Percentiles rank a stretch among this genome's conserved stretches.
These are phyloP conservation scores for Euura lappo DNA, from an alignment of 1,140 invertebrate genomes.

Conservation along the genomic window DNA sequence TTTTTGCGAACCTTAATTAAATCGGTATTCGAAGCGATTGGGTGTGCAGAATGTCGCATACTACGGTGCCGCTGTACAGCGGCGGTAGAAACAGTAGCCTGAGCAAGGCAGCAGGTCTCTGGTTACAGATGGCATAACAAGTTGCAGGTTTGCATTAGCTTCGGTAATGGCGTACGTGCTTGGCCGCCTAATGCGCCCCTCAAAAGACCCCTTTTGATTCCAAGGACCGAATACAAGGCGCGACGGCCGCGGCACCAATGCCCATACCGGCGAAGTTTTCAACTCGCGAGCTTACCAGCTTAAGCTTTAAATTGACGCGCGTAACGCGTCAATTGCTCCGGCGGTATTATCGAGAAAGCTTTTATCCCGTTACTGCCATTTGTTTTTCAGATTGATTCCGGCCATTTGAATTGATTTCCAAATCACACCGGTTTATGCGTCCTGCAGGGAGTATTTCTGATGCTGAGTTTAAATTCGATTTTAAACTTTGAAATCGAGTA, in stretches of 20 bases:
- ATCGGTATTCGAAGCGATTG: neutral
- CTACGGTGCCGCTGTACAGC: neutral
- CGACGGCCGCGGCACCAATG: neutral
- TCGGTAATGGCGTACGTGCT: conserved; percentile 53
- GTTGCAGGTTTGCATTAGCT: conserved; percentile 52
- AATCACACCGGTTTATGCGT: neutral
- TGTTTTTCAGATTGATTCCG: neutral
- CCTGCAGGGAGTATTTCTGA: neutral
- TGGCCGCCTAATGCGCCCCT: conserved; percentile 41
- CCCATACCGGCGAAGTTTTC: neutral
- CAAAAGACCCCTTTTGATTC: neutral
- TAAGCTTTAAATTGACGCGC: neutral
- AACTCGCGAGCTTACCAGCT: neutral
- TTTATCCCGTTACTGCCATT: too few relatives aligned
- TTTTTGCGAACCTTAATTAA: neutral
- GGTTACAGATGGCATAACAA: conserved; percentile 52
- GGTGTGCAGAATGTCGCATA: neutral
- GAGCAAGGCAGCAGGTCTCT: conserved; percentile 21
- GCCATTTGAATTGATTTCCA: neutral
- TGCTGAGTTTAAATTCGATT: neutral
- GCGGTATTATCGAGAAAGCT: too few relatives aligned
- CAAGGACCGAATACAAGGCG: neutral
- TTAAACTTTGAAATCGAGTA: conserved; percentile 1
- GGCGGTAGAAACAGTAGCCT: too few relatives aligned
- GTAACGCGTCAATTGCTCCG: neutral